Conservation (phyloP, 2,113 vertebrate species). For the Sisor rabdophorus region DNA sequence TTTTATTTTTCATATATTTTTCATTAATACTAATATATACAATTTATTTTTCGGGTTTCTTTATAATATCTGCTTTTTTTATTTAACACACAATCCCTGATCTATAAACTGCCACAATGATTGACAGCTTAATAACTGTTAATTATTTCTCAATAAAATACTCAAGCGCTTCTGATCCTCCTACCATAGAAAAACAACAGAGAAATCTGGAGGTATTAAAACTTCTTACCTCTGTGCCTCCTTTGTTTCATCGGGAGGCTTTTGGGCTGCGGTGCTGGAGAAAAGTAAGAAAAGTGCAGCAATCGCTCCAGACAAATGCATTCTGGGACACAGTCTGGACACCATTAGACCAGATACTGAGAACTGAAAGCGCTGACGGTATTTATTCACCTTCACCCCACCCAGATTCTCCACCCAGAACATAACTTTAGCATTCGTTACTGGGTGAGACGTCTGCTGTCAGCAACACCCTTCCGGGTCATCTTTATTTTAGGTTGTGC, state of each 20-base stretch:
- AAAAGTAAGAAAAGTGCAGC: neutral
- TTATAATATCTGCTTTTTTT: too few species aligned
- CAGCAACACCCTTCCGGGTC: neutral
- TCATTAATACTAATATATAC: too few species aligned
- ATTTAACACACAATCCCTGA: too few species aligned
- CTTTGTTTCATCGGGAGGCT: rapidly evolving
- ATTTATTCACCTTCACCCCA: neutral
- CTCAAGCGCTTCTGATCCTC: too few species aligned
- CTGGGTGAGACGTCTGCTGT: neutral
- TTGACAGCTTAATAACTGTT: neutral
- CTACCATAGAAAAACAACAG: too few species aligned
- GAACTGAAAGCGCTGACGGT: neutral
- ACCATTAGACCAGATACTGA: neutral
- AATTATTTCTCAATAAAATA: neutral
- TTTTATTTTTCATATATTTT: too few species aligned
- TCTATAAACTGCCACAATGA: too few species aligned
- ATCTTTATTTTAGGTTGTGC: too few species aligned
- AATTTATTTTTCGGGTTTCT: too few species aligned
- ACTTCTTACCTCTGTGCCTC: neutral
- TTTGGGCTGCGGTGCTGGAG: neutral
- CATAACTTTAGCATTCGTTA: neutral
- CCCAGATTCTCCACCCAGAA: neutral
- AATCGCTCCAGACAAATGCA: neutral
- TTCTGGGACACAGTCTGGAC: neutral
- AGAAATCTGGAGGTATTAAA: neutral